phyloP scores from a whole-genome alignment of 2,113 vertebrate genomes.

The Hypanus sabinus region DNA sequence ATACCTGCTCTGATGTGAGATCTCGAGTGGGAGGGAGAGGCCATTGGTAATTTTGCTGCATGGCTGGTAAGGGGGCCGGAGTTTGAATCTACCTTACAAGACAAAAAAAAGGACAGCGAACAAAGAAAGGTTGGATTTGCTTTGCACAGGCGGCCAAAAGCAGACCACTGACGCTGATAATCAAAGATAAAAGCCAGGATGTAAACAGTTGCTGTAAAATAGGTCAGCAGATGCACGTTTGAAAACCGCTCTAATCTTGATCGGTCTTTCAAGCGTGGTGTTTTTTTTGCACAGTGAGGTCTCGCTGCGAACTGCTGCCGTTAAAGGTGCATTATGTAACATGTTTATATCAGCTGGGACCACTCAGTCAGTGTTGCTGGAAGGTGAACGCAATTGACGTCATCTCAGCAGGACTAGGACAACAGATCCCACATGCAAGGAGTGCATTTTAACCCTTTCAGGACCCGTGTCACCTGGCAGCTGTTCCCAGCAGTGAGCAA shows the following conservation, averaged over 20 bases:
- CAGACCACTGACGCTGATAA: not conserved
- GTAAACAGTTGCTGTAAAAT: conserved; percentile 9
- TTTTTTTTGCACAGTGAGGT: not conserved
- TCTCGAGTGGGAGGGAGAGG: not conserved
- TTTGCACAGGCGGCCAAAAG: not conserved
- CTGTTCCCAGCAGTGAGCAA: not conserved
- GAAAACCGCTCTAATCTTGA: conserved; percentile 12
- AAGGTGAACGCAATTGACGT: not conserved
- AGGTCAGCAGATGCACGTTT: conserved; percentile 23
- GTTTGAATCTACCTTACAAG: not conserved
- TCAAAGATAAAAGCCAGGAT: not conserved
- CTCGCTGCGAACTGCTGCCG: not conserved
- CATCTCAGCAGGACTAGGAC: not conserved
- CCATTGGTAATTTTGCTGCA: not conserved
- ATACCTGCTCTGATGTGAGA: not conserved
- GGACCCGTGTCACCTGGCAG: not conserved
- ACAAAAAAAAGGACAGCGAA: not conserved
- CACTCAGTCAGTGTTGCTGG: not conserved
- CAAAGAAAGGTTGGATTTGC: not conserved
- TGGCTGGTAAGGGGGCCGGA: too few species aligned
- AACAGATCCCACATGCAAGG: too few species aligned
- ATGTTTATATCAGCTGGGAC: not conserved
- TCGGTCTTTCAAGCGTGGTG: not conserved
- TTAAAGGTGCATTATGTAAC: not conserved
- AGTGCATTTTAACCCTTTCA: not conserved